Base-by-base conservation (phyloP, 2,113 vertebrate species). In the Tylochromis polylepis region DNA sequence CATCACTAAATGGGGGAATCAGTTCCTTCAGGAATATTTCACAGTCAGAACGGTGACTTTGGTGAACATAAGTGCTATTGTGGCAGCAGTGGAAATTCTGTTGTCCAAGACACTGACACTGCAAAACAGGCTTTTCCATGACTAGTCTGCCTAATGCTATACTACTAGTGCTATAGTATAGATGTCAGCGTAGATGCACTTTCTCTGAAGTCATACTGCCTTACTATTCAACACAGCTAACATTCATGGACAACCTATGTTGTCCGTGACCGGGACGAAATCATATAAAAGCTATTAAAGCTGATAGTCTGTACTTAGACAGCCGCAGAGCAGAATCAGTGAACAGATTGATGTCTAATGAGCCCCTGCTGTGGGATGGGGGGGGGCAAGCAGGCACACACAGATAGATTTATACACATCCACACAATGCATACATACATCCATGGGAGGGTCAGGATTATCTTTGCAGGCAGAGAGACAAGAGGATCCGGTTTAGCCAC, bases 401-500 rank as follows among this genome's bases (percentile, higher is more conserved):
- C 70, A 51, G 15, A 51, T 7, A 51, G 6, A 75, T 29, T 27
- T 29, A 49, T 46, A 8, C 67, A 75, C 70, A 75, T 49, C 24
- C 41, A 75, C 70, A 51, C 16, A 3, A 31, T 1, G 11, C 70
- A 49, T 29, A 11, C 41, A 29, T 29, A 16, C 60, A 22, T 20
- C 31, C 41, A 49, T 27, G 15, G 22, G 15, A 75, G 67, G 67
- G 41, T 46, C 15, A 49, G 67, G 67, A 75, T 75, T 75, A 75
- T 75, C 67, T 75, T 75, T 75, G 67, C 67, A 75, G 67, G 24
- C 67, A 75, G 67, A 72, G 43, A 75, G 67, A 75, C 67, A 75
- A 49, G 67, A 75, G 27, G 67, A 49, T 75, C 41, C 5, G 24
- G 67, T 75, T 75, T 49, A 75, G 41, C 22, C 22, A 72, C 67